Conservation (phyloP, 2,113 vertebrate genomes). For the Trichechus manatus region DNA sequence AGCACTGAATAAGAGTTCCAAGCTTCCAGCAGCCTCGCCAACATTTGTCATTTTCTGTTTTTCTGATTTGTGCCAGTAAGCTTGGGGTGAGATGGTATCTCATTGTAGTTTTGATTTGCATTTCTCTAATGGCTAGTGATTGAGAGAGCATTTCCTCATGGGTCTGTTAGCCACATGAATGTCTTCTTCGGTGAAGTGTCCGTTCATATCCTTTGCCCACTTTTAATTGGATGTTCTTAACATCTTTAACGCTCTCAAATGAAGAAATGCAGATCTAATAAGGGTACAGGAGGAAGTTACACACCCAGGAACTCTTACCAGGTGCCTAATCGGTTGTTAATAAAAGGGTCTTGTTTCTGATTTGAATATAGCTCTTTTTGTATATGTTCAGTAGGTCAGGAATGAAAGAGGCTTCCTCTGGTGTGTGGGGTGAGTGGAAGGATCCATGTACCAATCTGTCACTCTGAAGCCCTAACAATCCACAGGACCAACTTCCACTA, state of each 20-base stretch:
- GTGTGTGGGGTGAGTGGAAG: background rate
- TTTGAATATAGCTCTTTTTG: background rate
- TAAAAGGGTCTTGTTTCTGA: background rate
- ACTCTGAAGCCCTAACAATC: background rate
- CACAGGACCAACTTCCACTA: background rate
- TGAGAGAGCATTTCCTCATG: no score
- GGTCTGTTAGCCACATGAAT: no score
- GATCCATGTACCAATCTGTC: background rate
- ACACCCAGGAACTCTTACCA: background rate
- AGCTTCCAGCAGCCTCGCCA: no score
- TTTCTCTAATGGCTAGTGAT: no score
- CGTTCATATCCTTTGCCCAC: no score
- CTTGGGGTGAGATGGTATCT: no score
- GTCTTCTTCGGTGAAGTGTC: no score
- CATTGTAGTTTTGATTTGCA: no score
- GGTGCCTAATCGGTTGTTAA: background rate
- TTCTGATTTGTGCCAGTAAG: no score
- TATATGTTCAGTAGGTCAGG: background rate
- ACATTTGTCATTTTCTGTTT: no score
- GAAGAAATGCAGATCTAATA: conserved; percentile 33
- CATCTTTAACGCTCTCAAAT: background rate
- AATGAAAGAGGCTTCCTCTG: background rate
- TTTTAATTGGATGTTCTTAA: no score
- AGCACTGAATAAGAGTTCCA: no score
- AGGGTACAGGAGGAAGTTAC: background rate